Percentiles rank a stretch among this genome's conserved stretches.
Conservation (phyloP, 2,113 vertebrate genomes). For the Tachysurus fulvidraco region DNA sequence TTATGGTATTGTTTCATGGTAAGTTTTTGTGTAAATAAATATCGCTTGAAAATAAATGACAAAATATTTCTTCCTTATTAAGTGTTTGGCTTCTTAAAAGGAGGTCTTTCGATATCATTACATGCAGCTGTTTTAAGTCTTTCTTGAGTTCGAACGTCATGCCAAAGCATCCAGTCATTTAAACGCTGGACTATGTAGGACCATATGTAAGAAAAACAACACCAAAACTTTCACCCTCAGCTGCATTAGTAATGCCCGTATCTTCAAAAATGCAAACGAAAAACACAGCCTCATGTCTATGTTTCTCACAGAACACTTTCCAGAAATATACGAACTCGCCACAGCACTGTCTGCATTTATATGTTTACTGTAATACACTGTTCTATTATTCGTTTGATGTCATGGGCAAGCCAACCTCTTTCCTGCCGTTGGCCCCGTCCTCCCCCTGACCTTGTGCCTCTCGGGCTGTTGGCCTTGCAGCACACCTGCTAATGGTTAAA, state of each 20-base stretch:
- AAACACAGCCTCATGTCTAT: neutral
- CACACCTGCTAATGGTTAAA: slow-evolving; percentile 76
- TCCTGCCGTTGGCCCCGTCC: slow-evolving; percentile 30
- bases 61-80: neutral
- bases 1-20: slow-evolving; percentile 3
- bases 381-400: slow-evolving; percentile 61
- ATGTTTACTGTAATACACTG: slow-evolving; percentile 54
- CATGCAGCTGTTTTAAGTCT: neutral
- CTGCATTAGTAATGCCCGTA: neutral
- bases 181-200: neutral
- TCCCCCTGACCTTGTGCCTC: slow-evolving; percentile 65
- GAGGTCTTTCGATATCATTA: slow-evolving; percentile 17
- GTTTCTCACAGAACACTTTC: neutral
- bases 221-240: neutral
- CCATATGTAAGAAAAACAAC: slow-evolving; percentile 17
- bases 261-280: neutral
- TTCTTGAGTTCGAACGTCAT: neutral
- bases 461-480: slow-evolving; percentile 65
- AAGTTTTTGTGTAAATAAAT: slow-evolving; percentile 18
- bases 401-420: slow-evolving; percentile 37
- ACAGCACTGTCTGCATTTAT: neutral
- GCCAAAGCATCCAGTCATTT: slow-evolving; percentile 10
- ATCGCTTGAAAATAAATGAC: neutral
- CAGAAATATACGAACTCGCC: slow-evolving; percentile 3
- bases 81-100: neutral